Conservation (phyloP, 2,113 vertebrate species). For the Lonchura striata region DNA sequence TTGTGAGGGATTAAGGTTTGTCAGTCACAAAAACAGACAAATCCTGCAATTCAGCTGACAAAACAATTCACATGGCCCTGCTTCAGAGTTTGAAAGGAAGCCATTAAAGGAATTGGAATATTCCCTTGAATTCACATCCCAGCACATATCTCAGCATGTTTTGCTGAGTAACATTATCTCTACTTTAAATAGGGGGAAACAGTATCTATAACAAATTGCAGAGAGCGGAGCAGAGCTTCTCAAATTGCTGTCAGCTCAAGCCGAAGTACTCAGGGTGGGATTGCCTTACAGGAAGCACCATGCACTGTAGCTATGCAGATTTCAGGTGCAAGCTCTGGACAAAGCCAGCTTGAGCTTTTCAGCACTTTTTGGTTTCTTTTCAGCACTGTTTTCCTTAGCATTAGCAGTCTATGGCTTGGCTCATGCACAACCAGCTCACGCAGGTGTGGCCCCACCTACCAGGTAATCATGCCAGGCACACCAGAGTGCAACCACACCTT, state of each 20-base stretch:
- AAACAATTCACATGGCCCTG: neutral
- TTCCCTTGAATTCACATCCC: neutral
- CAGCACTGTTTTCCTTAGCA: neutral
- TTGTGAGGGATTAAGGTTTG: neutral
- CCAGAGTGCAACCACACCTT: neutral
- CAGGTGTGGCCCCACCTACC: neutral
- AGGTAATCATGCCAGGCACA: neutral
- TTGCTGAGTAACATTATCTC: neutral
- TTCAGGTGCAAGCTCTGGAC: neutral
- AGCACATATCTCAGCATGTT: neutral
- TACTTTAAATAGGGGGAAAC: neutral
- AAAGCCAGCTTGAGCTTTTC: neutral
- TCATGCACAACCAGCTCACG: neutral
- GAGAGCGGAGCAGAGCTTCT: neutral
- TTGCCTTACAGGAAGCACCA: neutral
- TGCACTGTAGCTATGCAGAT: neutral
- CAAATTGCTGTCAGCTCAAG: neutral
- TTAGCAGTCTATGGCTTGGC: neutral
- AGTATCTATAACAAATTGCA: neutral
- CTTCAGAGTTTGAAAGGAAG: neutral
- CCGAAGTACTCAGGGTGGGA: neutral
- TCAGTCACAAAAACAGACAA: slow-evolving; percentile 1
- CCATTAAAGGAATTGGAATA: neutral
- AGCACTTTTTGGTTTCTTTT: neutral
- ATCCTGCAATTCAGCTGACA: neutral